These are phyloP conservation scores for Macrotrachela quadricornifera DNA, from an alignment of 1,140 invertebrate species.

Conservation along the genomic window DNA sequence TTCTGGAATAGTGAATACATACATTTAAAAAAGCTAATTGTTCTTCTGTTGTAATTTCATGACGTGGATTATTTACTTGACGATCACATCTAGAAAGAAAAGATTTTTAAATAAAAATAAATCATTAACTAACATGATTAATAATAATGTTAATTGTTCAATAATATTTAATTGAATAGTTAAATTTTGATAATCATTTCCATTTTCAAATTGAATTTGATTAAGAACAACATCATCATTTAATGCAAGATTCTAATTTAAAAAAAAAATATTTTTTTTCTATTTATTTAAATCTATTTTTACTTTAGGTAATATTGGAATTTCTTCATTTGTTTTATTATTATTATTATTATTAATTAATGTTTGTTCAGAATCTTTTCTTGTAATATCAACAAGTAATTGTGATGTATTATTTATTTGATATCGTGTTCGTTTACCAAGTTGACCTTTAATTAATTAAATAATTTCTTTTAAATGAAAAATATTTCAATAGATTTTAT, in stretches of 20 bases:
- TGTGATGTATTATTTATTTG: conserved; percentile 60
- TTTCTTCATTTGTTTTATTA: not conserved
- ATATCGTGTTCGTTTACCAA: conserved; percentile 69
- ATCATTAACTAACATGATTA: conserved; percentile 41
- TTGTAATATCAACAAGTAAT: conserved; percentile 44
- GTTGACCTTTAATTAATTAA: conserved; percentile 36
- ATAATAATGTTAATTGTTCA: conserved; percentile 55
- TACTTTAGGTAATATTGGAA: not conserved
- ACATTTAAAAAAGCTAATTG: conserved; percentile 51
- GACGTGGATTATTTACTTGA: conserved; percentile 48
- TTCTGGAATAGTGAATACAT: too few relatives aligned
- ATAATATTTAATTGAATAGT: conserved; percentile 14
- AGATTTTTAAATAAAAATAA: not conserved
- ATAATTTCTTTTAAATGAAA: not conserved
- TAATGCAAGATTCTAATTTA: conserved; percentile 26
- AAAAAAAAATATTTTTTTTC: not conserved
- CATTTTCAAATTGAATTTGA: conserved; percentile 46
- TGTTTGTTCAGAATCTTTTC: conserved; percentile 18
- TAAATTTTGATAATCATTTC: conserved; percentile 19
- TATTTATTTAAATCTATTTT: not conserved
- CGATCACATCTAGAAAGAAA: conserved; percentile 3
- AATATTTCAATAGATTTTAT: not conserved
- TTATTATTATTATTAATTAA: conserved; percentile 20
- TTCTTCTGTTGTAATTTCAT: conserved; percentile 54
- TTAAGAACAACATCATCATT: conserved; percentile 64